These are phyloP conservation scores for Psix sp. DNA, from an alignment of 1,140 invertebrate species.

Conservation along the genomic window DNA sequence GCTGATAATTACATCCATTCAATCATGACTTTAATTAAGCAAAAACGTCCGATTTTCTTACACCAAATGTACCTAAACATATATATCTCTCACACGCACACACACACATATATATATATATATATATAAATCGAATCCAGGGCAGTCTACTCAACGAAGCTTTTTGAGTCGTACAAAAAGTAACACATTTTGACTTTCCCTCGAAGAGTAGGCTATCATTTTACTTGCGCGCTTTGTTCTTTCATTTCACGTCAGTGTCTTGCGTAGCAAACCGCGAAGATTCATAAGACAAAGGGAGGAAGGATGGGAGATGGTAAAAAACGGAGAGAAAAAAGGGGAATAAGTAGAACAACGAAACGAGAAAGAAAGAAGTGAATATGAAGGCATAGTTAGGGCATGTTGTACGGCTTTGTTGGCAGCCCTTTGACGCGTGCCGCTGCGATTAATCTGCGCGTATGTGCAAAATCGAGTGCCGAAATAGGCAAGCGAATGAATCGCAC, in stretches of 20 bases:
- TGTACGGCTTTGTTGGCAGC: slow-evolving; percentile 57
- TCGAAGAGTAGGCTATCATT: slow-evolving; percentile 34
- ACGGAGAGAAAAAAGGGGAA: slow-evolving; percentile 14
- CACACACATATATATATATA: neutral
- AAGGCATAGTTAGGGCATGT: slow-evolving; percentile 45
- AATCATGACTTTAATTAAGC: slow-evolving; percentile 32
- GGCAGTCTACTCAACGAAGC: neutral
- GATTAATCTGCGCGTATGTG: slow-evolving; percentile 63
- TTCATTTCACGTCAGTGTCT: slow-evolving; percentile 51
- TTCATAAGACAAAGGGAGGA: slow-evolving; percentile 40
- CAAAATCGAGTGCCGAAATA: slow-evolving; percentile 62
- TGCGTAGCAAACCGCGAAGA: slow-evolving; percentile 45
- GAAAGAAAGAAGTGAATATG: slow-evolving; percentile 40
- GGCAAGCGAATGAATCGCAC: slow-evolving; percentile 49
- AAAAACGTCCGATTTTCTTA: neutral
- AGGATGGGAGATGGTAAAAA: slow-evolving; percentile 23
- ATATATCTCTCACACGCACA: neutral
- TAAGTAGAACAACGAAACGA: slow-evolving; percentile 46
- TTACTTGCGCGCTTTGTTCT: slow-evolving; percentile 48
- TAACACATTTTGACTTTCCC: slow-evolving; percentile 37
- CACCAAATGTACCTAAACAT: neutral
- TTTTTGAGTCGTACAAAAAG: slow-evolving; percentile 14
- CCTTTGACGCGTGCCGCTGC: slow-evolving; percentile 61
- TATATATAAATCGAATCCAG: neutral
- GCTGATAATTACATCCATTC: slow-evolving; percentile 10